A percentile compares a stretch with the other conserved stretches of the same genome.
phyloP scores from a whole-genome alignment of 2,888 invertebrate species.

The Pachymerium ferrugineum region DNA sequence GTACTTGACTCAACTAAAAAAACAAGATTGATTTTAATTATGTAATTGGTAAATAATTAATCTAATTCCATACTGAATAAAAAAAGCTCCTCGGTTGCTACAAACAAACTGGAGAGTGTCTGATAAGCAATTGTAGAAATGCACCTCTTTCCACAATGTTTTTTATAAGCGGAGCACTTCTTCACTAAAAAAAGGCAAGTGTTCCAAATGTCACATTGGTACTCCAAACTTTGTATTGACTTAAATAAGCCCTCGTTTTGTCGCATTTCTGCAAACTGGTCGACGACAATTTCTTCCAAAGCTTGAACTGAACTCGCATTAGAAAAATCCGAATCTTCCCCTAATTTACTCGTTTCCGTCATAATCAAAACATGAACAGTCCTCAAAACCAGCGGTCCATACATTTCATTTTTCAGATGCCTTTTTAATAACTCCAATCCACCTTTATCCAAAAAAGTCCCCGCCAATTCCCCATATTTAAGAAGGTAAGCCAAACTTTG shows the following conservation, averaged over 20 bases:
- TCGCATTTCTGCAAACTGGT: background rate
- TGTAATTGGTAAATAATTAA: background rate
- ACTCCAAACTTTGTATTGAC: background rate
- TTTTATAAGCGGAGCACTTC: background rate
- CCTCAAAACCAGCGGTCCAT: background rate
- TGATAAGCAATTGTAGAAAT: background rate
- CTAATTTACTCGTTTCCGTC: background rate
- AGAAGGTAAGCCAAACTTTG: background rate
- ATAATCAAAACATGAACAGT: conserved; percentile 1
- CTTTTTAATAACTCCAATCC: background rate
- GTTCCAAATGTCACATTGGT: background rate
- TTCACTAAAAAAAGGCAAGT: background rate
- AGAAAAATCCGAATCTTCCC: background rate
- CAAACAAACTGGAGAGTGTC: background rate
- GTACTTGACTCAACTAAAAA: background rate
- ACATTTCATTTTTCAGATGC: background rate
- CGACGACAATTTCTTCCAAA: background rate
- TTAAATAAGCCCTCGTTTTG: background rate
- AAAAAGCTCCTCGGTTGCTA: too few relatives aligned
- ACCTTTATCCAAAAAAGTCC: background rate
- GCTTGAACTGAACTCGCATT: background rate
- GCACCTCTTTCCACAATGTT: background rate
- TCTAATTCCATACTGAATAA: background rate
- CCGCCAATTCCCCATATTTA: background rate
- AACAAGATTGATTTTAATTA: background rate